Conservation (phyloP, 2,113 vertebrate genomes). For the Atlantisia rogersi region DNA sequence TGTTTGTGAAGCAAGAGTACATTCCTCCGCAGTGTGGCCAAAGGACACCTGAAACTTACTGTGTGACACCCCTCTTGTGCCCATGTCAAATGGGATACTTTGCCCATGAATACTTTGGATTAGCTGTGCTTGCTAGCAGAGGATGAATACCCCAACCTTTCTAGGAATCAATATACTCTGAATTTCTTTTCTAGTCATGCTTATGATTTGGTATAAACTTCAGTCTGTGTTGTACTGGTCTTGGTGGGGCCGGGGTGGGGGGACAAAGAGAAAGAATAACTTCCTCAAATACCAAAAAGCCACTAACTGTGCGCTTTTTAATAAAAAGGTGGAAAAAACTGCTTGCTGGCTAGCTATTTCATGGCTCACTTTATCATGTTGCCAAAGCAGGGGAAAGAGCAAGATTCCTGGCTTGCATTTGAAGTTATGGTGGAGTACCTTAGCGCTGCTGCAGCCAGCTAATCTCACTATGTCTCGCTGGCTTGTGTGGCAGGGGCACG, state of each 20-base stretch:
- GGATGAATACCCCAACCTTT: not conserved
- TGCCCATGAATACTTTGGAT: not conserved
- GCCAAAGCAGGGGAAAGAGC: not conserved
- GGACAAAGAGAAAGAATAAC: not conserved
- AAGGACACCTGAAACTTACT: not conserved
- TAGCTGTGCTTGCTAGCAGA: not conserved
- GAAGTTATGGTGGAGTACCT: not conserved
- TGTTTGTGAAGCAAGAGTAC: not conserved
- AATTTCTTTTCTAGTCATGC: not conserved
- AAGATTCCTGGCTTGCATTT: not conserved
- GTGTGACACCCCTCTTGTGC: not conserved
- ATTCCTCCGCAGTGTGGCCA: not conserved
- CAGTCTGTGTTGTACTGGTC: not conserved
- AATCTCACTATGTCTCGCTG: not conserved
- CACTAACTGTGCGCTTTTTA: not conserved
- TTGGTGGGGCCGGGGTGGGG: no score
- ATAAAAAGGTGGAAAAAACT: not conserved
- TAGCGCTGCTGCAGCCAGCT: not conserved
- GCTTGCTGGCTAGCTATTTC: not conserved
- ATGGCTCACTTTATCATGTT: not conserved
- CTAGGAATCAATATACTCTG: not conserved
- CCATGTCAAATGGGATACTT: not conserved
- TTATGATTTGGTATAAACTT: not conserved
- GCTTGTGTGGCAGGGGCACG: rapidly evolving
- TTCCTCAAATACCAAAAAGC: not conserved